phyloP scores from a whole-genome alignment of 1,140 invertebrate species.

The Sipha flava region DNA sequence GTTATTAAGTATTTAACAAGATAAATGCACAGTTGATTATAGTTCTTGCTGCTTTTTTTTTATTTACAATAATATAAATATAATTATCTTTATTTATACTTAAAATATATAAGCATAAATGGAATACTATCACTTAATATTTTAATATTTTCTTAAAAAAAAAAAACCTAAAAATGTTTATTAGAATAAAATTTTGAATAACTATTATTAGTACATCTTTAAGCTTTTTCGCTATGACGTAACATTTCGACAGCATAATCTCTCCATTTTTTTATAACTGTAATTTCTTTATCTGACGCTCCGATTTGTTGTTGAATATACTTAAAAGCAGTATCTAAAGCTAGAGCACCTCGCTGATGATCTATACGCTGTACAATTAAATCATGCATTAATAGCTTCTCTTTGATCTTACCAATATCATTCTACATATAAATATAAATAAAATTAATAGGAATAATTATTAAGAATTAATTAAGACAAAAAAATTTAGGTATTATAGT shows the following conservation, averaged over 20 bases:
- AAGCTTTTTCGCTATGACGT: not conserved
- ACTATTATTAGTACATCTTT: not conserved
- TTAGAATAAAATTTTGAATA: no score
- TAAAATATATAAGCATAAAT: no score
- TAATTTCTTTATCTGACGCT: conserved; percentile 13
- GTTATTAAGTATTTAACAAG: no score
- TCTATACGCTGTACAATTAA: not conserved
- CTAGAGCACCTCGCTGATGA: conserved; percentile 13
- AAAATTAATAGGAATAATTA: not conserved
- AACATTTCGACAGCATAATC: conserved; percentile 16
- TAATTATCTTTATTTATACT: no score
- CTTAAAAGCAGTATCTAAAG: conserved; percentile 4
- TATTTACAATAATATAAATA: no score
- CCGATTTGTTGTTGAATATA: conserved; percentile 26
- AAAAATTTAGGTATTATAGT: no score
- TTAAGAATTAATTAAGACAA: no score
- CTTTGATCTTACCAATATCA: not conserved
- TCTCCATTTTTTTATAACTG: conserved; percentile 16
- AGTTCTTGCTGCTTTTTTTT: no score
- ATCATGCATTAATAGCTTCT: not conserved
- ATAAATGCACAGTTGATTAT: no score
- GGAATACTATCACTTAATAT: no score
- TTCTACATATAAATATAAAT: not conserved
- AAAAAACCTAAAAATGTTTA: no score
- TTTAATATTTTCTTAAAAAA: no score